phyloP scores from a whole-genome alignment of 2,888 invertebrate genomes.

The Acrobasis consociella region DNA sequence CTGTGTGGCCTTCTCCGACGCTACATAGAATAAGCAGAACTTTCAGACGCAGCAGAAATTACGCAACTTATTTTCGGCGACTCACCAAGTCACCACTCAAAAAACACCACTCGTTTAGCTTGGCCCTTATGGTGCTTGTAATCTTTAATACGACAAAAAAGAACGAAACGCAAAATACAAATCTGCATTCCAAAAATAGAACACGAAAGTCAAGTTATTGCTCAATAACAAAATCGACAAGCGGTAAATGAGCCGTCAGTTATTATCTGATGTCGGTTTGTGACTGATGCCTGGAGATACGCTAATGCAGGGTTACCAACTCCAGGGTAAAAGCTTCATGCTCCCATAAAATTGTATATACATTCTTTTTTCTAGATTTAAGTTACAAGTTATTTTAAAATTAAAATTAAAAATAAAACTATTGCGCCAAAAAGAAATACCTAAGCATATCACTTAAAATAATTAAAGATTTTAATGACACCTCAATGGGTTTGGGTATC shows the following conservation, averaged over 20 bases:
- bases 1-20: too few relatives aligned
- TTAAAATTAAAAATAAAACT: too few relatives aligned
- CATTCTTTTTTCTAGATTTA: neutral
- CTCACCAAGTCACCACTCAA: neutral
- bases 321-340: neutral
- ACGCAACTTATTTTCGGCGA: neutral
- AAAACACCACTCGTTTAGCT: too few relatives aligned
- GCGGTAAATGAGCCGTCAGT: constrained; percentile 75
- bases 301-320: constrained; percentile 30
- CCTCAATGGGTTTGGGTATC: too few relatives aligned
- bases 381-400: too few relatives aligned
- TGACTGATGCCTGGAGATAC: constrained; percentile 14
- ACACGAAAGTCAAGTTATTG: constrained; percentile 16
- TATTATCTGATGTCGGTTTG: constrained; percentile 54
- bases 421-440: too few relatives aligned
- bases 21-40: neutral
- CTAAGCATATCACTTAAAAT: too few relatives aligned
- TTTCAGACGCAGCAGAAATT: neutral
- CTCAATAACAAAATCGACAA: constrained; percentile 60
- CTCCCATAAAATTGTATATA: neutral
- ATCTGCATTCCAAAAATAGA: constrained; percentile 10
- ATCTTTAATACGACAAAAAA: neutral
- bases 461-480: too few relatives aligned
- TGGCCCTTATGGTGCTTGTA: too few relatives aligned
- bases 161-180: neutral